Base-by-base conservation (phyloP, 2,113 vertebrate genomes). In the Nesospiza acunhae region DNA sequence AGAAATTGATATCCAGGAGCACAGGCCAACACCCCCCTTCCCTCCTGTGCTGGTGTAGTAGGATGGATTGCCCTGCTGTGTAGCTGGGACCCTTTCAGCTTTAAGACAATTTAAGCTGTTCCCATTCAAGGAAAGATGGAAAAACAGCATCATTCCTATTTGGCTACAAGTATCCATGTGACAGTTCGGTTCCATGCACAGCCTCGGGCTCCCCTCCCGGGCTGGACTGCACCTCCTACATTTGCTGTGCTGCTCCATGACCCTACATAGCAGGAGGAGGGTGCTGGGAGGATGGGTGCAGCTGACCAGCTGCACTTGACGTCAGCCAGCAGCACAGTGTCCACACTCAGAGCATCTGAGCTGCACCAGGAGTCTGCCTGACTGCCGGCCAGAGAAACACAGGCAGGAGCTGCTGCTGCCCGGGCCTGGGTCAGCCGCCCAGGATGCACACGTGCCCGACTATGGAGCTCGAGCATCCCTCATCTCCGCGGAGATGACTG, bases 231-330 rank as follows among this genome's bases (percentile, higher is more conserved):
- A 75, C 56, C 72, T 96, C 85, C 83, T 62, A 6, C 85, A 2
- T 22, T 37, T 0, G 12, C 70, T 33, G 67, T 20, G 68, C 91
- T 70, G 90, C 81, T 91, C 78, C 82, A 83, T 93, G 82, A 93
- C 94, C 90, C 95, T 87, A 92, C 85, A 66, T 76, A 96, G 92
- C 1, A 93, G 94, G 35, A 91, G 84, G 39, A 96, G 77, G 49
- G 19, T 91, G 78, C 70, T 60, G 78, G 78, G 47, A 56, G 47
- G 66, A 68, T 0, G 9, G 93, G 7, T 52, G 58, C n/a, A 70
- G 77, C 72, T 83, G 91, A 59, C 81, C 87, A 72, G 87, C 94
- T 95, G 92, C 15, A 3, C 78, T 52, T 87, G 93, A 95, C 66
- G 27, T 93, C 90, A 96, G 2, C 75, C 52, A 26, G 82, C 60